Conservation (phyloP, 2,888 invertebrate genomes). For the Cantharis flavilabris region DNA sequence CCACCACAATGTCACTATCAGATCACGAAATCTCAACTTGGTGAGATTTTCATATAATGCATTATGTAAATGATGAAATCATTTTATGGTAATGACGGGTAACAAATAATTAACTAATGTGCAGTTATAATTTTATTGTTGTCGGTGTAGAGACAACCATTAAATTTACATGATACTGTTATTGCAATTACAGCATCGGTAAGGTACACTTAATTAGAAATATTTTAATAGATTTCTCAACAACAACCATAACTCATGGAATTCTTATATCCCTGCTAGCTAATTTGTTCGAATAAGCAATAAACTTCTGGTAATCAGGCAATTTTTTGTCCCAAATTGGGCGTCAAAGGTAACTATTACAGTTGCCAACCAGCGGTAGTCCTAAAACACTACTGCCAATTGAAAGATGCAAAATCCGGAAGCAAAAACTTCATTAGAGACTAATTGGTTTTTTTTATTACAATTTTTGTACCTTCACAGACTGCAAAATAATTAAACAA, state of each 20-base stretch:
- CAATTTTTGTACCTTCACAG: neutral
- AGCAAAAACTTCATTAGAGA: neutral
- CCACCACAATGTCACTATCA: constrained; percentile 6
- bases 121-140: neutral
- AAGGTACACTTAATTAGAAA: neutral
- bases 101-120: neutral
- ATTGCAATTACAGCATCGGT: neutral
- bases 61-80: neutral
- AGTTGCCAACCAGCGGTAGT: neutral
- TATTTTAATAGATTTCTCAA: neutral
- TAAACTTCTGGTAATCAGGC: neutral
- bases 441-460: neutral
- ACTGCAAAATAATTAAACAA: neutral
- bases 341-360: neutral
- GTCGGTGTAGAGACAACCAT: neutral
- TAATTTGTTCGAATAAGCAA: neutral
- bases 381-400: too few species aligned
- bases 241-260: neutral
- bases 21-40: constrained; percentile 3
- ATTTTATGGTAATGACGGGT: neutral
- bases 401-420: neutral
- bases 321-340: neutral
- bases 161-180: neutral
- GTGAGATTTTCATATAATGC: constrained; percentile 9
- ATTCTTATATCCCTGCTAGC: neutral